A percentile compares a stretch with the other conserved stretches of the same genome.
These are phyloP conservation scores for Hartigia nigra DNA, from an alignment of 2,888 invertebrate species.

Conservation along the genomic window DNA sequence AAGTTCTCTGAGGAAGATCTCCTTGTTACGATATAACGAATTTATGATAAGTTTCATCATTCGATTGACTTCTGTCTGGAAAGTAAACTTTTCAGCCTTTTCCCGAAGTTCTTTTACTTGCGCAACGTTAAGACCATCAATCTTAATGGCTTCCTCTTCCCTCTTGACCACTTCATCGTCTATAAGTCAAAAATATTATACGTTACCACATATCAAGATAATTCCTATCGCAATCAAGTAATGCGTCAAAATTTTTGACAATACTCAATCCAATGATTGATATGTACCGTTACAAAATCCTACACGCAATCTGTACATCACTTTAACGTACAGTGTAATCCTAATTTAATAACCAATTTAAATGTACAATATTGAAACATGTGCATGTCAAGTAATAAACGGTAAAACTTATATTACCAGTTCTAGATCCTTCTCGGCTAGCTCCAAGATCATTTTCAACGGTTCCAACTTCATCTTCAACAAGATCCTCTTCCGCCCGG, in stretches of 20 bases:
- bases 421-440: conserved; percentile 88
- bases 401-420: conserved; percentile 71
- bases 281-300: background rate
- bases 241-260: background rate
- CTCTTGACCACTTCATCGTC: conserved; percentile 91
- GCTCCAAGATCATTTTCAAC: conserved; percentile 86
- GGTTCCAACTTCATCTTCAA: conserved; percentile 70
- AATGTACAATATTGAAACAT: background rate
- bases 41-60: conserved; percentile 99
- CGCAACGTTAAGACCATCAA: conserved; percentile 94
- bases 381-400: background rate
- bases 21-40: conserved; percentile 98
- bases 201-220: conserved; percentile 13
- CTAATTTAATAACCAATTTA: background rate
- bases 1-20: conserved; percentile 97
- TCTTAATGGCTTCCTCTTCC: conserved; percentile 95
- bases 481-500: conserved; percentile 64
- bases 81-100: conserved; percentile 87
- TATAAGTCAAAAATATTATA: conserved; percentile 48
- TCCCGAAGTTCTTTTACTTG: conserved; percentile 93
- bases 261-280: background rate
- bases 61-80: conserved; percentile 98
- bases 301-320: background rate
- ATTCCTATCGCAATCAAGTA: background rate
- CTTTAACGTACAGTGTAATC: background rate